Evolutionary conservation across 2,888 invertebrate genomes (phyloP).

Genomic region (Panopea generosa): DNA sequence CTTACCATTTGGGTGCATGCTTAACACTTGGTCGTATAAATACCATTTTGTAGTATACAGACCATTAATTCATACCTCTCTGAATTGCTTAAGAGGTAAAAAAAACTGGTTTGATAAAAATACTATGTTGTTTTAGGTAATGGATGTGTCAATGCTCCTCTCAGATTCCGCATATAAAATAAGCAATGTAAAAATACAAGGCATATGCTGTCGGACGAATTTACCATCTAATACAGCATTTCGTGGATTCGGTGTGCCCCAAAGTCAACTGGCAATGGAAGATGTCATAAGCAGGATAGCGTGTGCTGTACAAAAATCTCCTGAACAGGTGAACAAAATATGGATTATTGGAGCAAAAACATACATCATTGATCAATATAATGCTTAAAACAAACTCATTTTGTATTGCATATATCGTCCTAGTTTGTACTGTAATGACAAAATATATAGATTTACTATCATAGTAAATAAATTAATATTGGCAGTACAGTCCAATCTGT

Average conservation of each 20-base stretch:
- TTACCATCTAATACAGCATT: constrained; percentile 97
- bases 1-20: too few relatives aligned
- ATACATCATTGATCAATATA: too few relatives aligned
- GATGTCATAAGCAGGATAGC: constrained; percentile 86
- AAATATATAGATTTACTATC: neutral
- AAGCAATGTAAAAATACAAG: constrained; percentile 90
- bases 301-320: constrained; percentile 88
- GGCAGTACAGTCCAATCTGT: too few relatives aligned
- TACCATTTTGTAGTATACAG: too few relatives aligned
- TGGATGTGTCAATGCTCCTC: constrained; percentile 91
- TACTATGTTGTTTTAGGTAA: constrained; percentile 88
- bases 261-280: constrained; percentile 76
- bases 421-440: too few relatives aligned
- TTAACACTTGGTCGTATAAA: too few relatives aligned
- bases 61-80: too few relatives aligned
- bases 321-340: constrained; percentile 88
- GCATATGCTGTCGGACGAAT: constrained; percentile 92
- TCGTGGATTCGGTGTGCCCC: constrained; percentile 86
- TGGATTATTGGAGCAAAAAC: neutral
- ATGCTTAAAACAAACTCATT: too few relatives aligned
- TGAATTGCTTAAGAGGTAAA: too few relatives aligned
- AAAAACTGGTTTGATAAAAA: too few relatives aligned
- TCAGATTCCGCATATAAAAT: constrained; percentile 89
- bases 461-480: too few relatives aligned
- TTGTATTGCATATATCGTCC: too few relatives aligned